A percentile compares a stretch with the other conserved stretches of the same genome.
Conservation (phyloP, 1,140 invertebrate genomes). For the Andricus grossulariae region DNA sequence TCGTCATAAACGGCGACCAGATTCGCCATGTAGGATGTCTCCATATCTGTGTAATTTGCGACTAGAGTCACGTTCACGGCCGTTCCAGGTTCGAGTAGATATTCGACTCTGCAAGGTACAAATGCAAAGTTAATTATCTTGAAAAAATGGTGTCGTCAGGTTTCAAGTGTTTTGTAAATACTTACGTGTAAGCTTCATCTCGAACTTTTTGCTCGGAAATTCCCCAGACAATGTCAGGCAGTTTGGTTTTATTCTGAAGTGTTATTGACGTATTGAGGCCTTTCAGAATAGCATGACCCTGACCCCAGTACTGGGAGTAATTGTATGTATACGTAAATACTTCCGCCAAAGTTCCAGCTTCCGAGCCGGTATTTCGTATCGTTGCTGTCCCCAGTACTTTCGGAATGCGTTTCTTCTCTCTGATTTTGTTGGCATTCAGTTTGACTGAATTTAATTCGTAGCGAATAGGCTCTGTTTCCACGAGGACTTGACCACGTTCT, state of each 20-base stretch:
- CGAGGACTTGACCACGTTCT: constrained; percentile 82
- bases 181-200: constrained; percentile 78
- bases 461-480: constrained; percentile 85
- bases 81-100: constrained; percentile 82
- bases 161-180: constrained; percentile 32
- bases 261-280: constrained; percentile 83
- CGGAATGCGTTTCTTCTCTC: constrained; percentile 73
- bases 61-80: constrained; percentile 86
- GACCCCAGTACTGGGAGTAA: constrained; percentile 85
- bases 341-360: constrained; percentile 78
- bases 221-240: constrained; percentile 83
- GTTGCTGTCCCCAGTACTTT: constrained; percentile 78
- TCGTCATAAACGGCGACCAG: constrained; percentile 84
- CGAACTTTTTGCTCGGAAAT: constrained; percentile 77
- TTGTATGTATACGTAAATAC: constrained; percentile 83
- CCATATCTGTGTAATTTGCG: constrained; percentile 83
- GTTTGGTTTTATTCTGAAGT: constrained; percentile 76
- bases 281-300: constrained; percentile 84
- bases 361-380: constrained; percentile 79
- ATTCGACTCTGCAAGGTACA: constrained; percentile 74
- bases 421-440: constrained; percentile 78
- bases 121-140: constrained; percentile 35
- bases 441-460: constrained; percentile 84
- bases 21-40: constrained; percentile 83
- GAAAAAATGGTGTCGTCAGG: not conserved